Base-by-base conservation (phyloP, 2,797 vertebrate genomes). In the Phoeniculus purpureus region DNA sequence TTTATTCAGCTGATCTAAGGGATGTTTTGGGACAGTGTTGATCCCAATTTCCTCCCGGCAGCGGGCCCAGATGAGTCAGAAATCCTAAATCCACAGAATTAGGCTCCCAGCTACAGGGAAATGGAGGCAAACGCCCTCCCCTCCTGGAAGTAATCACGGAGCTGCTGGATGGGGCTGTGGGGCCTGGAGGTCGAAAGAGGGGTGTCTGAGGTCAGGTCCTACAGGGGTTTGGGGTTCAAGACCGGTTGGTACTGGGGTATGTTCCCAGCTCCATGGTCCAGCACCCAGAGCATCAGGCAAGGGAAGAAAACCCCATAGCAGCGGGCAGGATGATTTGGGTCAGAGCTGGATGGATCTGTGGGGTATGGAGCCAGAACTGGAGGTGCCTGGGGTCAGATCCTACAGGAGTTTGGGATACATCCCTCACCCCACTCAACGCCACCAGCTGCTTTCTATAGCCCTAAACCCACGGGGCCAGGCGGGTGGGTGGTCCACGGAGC, bases 41-140 rank as follows among this genome's bases (percentile, higher is more conserved):
- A 64, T 80, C 87, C 56, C 6, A 6, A 76, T 92, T 92, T 91
- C 90, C 94, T 94, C 90, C 90, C 4, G 54, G 93, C 90, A 88
- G 91, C 77, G 5, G 83, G 10, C 56, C 2, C 25, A 13, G 88
- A 84, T 95, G 95, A 94, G 90, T 92, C 95, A 95, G 88, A 72
- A 85, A 82, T 73, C 50, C 81, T 84, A 95, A 93, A 79, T 70
- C 68, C 88, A 86, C 61, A 50, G 11, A 92, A 95, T 83, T 54
- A 81, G 15, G 54, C 60, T 62, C 18, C 34, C 82, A 91, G 79
- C 62, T 48, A 55, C 76, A 71, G 58, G 85, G 76, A 89, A 87
- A 65, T 7, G 13, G 59, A 93, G 75, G 52, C 34, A 1, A 81
- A 79, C 85, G 37, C 75, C 79, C 81, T 52, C 19, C 15, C 45